phyloP scores from a whole-genome alignment of 2,888 invertebrate species.

The Cheilosia vulpina region DNA sequence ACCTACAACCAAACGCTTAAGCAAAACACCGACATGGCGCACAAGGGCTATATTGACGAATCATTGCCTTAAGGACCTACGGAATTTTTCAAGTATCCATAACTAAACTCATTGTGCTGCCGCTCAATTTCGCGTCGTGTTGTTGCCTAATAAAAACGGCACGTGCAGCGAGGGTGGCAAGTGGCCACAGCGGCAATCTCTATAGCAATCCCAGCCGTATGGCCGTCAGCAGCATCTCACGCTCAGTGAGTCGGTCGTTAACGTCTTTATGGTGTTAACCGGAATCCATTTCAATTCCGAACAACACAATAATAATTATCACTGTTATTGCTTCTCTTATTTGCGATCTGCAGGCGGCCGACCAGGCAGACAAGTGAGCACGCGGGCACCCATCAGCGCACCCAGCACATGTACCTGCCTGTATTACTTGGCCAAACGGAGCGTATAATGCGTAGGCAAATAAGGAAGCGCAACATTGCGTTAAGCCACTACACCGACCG shows the following conservation, averaged over 20 bases:
- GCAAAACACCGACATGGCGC: slow-evolving; percentile 48
- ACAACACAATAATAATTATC: slow-evolving; percentile 73
- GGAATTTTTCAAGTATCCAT: slow-evolving; percentile 69
- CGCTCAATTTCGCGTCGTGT: slow-evolving; percentile 49
- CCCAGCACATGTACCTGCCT: slow-evolving; percentile 60
- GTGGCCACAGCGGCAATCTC: neutral
- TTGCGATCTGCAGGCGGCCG: slow-evolving; percentile 65
- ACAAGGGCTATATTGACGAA: slow-evolving; percentile 59
- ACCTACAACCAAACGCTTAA: slow-evolving; percentile 45
- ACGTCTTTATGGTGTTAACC: slow-evolving; percentile 74
- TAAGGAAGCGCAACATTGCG: slow-evolving; percentile 73
- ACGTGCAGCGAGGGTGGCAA: slow-evolving; percentile 70
- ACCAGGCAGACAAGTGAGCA: slow-evolving; percentile 68
- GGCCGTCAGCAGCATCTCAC: slow-evolving; percentile 15
- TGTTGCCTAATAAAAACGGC: slow-evolving; percentile 68
- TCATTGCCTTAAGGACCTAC: slow-evolving; percentile 55
- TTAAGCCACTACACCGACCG: slow-evolving; percentile 68
- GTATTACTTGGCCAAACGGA: slow-evolving; percentile 64
- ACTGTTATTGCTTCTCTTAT: slow-evolving; percentile 67
- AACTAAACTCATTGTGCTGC: slow-evolving; percentile 52
- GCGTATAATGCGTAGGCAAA: slow-evolving; percentile 74
- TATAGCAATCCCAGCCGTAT: slow-evolving; percentile 12
- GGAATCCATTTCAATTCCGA: slow-evolving; percentile 74
- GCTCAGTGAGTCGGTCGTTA: slow-evolving; percentile 60
- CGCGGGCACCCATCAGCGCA: neutral